Base-by-base conservation (phyloP, 2,113 vertebrate genomes). In the Archocentrus centrarchus region DNA sequence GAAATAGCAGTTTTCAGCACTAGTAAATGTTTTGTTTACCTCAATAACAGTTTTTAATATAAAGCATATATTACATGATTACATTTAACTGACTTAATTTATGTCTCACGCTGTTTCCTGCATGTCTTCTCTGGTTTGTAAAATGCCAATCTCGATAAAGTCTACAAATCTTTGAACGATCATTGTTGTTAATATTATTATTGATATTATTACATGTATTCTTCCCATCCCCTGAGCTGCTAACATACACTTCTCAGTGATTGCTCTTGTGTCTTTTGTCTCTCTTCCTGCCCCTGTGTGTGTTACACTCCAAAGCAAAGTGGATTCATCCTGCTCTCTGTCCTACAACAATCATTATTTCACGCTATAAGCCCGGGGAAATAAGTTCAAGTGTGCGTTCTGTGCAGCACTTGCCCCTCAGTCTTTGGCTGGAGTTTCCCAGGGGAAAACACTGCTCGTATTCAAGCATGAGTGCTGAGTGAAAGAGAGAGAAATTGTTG, bases 361-460 rank as follows among this genome's bases (percentile, higher is more conserved):
- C 1, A 3, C 5, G 78, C 3, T 27, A 84, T 77, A 85, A 77
- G 85, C 59, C 73, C 6, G 0, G 27, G 81, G 60, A 90, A 87
- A 93, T 89, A 91, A 86, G 66, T 91, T 89, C 66, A 84, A 85
- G 88, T 86, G 77, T 82, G 78, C 30, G 18, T 57, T 47, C 62
- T 76, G 79, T 78, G 83, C 39, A 84, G 32, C 82, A 75, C 68
- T 87, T 75, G 47, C 70, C 79, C 70, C 73, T 79, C 62, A 39
- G 58, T 84, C 50, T 81, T 82, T 86, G 57, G 50, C 55, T 2
- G 0, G 55, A 53, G 81, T 57, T 58, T 44, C 83, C 81, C 53
- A 4, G 30, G 64, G 55, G 77, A 58, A 77, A 78, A 85, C 17
- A 17, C 24, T 2, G 53, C 64, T 57, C 4, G 9, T 68, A 81